Evolutionary conservation across 2,113 vertebrate genomes (phyloP), one percentile per base, ranked within the genome.

Genomic region (Chaenocephalus aceratus): DNA sequence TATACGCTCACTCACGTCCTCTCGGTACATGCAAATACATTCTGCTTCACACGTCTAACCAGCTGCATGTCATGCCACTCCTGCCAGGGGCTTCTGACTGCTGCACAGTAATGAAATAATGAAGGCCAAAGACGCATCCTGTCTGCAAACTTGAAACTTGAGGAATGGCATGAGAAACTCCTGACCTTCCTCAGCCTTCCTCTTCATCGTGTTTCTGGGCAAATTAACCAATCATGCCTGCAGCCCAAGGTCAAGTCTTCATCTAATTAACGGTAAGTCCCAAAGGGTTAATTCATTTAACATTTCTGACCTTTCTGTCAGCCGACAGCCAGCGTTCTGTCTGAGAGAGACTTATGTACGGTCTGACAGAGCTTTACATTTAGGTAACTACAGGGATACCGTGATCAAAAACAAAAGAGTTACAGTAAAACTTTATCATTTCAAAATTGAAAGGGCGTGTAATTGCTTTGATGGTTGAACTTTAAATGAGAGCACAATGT

Each of bases 151-250:
- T 65, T 26, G 49, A 62, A 60, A 80, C 54, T 3, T 26, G 26
- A 82, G 80, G 52, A 76, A 74, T 77, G 77, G 78, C 80, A 88
- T 92, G 88, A 88, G 91, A 92, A 94, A 62, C 73, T 51, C 64
- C 80, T 68, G 83, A 90, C 90, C 88, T 88, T 59, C 72, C 83
- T 60, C 64, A 69, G 68, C 62, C 84, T 76, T 49, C 59, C 56
- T 34, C 45, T 67, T 83, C 75, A 59, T 80, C 44, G 9, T 80
- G 67, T 62, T 77, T 86, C 80, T 84, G 64, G 65, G 64, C 70
- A 81, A 90, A 83, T 91, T 88, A 87, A 79, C 8, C 83, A 91
- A 86, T 90, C 78, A 80, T 49, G 77, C 53, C 75, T 12, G 49
- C 36, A 79, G 77, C 53, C 67, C 84, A 90, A 65, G 83, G 89